These are phyloP conservation scores for Ethmia dodecea DNA, from an alignment of 2,888 invertebrate species.

Conservation along the genomic window DNA sequence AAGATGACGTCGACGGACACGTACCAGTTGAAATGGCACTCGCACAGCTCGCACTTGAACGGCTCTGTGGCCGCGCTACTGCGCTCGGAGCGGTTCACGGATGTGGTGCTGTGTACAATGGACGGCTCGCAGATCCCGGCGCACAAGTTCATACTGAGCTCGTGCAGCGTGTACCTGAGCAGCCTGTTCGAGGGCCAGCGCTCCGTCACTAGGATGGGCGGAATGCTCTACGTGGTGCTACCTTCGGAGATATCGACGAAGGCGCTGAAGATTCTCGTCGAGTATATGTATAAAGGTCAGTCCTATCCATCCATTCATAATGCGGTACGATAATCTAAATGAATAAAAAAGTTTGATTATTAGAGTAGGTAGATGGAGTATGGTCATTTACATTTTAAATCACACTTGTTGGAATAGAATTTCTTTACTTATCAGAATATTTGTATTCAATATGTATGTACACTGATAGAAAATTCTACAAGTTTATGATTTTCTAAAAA, in stretches of 20 bases:
- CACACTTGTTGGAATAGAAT: too few species aligned
- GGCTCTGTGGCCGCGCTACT: conserved; percentile 87
- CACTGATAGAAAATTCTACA: too few species aligned
- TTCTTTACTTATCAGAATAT: too few species aligned
- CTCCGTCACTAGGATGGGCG: conserved; percentile 63
- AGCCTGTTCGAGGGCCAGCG: conserved; percentile 68
- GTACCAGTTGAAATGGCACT: conserved; percentile 93
- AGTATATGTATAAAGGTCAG: conserved; percentile 89
- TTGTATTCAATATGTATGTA: too few species aligned
- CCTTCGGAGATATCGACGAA: conserved; percentile 89
- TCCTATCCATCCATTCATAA: conserved; percentile 1
- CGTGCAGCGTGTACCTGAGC: conserved; percentile 81
- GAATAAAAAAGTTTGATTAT: too few species aligned
- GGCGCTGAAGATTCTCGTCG: conserved; percentile 87
- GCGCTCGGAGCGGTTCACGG: conserved; percentile 88
- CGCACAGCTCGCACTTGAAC: conserved; percentile 89
- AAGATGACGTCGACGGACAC: conserved; percentile 82
- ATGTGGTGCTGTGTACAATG: conserved; percentile 87
- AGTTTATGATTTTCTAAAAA: too few species aligned
- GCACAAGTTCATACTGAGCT: conserved; percentile 90
- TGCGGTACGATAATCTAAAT: too few species aligned
- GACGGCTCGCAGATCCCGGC: conserved; percentile 89
- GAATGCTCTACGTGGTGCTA: conserved; percentile 82
- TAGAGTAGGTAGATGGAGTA: too few species aligned
- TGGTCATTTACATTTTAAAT: too few species aligned